Base-by-base conservation (phyloP, 2,888 invertebrate species). In the Scaptomyza tumidula region DNA sequence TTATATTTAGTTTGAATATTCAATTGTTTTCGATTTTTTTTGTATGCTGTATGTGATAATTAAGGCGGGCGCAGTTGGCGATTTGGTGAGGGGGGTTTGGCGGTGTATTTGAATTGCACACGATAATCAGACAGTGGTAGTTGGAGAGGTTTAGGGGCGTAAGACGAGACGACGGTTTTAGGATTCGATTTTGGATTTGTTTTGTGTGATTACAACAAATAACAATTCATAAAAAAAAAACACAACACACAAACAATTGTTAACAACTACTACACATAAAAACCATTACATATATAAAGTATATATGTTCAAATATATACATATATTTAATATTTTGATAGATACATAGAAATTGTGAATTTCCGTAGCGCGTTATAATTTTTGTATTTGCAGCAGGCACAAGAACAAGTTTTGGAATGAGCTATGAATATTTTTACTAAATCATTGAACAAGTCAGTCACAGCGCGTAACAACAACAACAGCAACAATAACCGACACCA, bases 401-500 rank as follows among this genome's bases (percentile, higher is more conserved):
- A 74, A 79, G 74, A 79, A 79, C 79, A 77, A 79, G 79, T 79
- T 79, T 79, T 80, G 78, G 62, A 79, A 83, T 83, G 68, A 78
- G 78, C 81, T 81, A 80, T 71, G 75, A 80, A 78, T 86, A 86
- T 75, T 75, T 81, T 80, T 75, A 80, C 79, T 80, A 72, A 80
- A 80, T 78, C 71, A 69, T 80, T 77, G 76, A 73, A 80, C 83
- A 84, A 84, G 78, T 78, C 80, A 65, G 70, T 77, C 76, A 70
- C 63, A 74, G 83, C 83, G 80, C 74, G 70, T 80, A 86, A 78
- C 80, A 77, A 88, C 84, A 76, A 78, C 75, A 75, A 49, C 55
- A 76, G 63, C 81, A 84, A 78, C 81, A 81, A 75, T 75, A 77
- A 82, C 54, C 80, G 70, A 67, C 86, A 74, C 64, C 82, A 74